Conservation (phyloP, 2,797 vertebrate genomes). For the Enteromius radiatus region DNA sequence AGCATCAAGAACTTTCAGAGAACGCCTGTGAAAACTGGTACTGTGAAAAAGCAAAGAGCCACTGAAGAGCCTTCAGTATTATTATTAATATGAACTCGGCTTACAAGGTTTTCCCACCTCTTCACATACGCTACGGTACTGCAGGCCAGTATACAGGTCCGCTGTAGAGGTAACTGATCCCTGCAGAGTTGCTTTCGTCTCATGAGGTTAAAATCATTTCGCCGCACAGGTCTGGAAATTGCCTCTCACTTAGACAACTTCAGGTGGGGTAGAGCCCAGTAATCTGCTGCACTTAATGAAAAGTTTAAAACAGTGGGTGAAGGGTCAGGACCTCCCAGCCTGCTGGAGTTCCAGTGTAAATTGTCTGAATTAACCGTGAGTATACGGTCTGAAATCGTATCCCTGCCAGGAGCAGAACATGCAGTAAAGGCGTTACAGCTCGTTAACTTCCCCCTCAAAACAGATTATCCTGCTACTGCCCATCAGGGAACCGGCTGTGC, state of each 20-base stretch:
- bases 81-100: not conserved
- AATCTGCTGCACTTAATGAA: conserved; percentile 84
- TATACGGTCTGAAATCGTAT: conserved; percentile 75
- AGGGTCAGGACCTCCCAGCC: conserved; percentile 77
- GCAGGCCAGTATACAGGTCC: conserved; percentile 39
- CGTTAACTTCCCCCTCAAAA: conserved; percentile 67
- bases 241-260: conserved; percentile 64
- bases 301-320: conserved; percentile 81
- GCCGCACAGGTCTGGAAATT: conserved; percentile 52
- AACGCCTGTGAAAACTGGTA: not conserved
- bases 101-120: conserved; percentile 28
- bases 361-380: conserved; percentile 87
- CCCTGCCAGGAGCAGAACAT: conserved; percentile 60
- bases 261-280: conserved; percentile 57
- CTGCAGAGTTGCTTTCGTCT: conserved; percentile 53
- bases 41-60: not conserved
- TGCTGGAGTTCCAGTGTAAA: conserved; percentile 80
- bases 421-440: conserved; percentile 65
- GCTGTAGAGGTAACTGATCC: conserved; percentile 50
- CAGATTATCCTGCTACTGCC: conserved; percentile 65
- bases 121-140: conserved; percentile 1
- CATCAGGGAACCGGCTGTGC: conserved; percentile 54
- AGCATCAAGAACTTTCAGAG: not conserved
- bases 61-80: not conserved
- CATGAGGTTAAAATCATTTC: conserved; percentile 61